These are phyloP conservation scores for Leptinotarsa texana DNA, from an alignment of 1,140 invertebrate species.

Conservation along the genomic window DNA sequence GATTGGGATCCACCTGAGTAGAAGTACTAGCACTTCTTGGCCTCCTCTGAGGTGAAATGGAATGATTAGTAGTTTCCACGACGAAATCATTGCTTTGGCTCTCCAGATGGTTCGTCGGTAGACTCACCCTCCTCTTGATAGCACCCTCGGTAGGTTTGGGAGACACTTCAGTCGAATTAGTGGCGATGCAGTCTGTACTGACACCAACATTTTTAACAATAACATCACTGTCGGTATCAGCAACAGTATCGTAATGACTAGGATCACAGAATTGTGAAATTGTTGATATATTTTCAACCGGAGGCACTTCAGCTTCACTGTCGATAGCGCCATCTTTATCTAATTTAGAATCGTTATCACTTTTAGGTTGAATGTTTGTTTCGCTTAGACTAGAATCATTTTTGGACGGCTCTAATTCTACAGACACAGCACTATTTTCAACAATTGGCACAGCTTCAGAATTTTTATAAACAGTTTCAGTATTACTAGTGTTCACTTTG, in stretches of 20 bases:
- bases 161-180: slow-evolving; percentile 10
- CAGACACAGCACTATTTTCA: slow-evolving; percentile 55
- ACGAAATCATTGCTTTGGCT: slow-evolving; percentile 40
- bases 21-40: slow-evolving; percentile 76
- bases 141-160: slow-evolving; percentile 55
- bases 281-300: slow-evolving; percentile 68
- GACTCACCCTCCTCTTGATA: slow-evolving; percentile 62
- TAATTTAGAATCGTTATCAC: slow-evolving; percentile 49
- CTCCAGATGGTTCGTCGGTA: slow-evolving; percentile 65
- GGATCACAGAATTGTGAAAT: slow-evolving; percentile 75
- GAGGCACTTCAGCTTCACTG: slow-evolving; percentile 60
- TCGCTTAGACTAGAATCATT: slow-evolving; percentile 62
- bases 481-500: slow-evolving; percentile 40
- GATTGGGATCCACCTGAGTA: slow-evolving; percentile 78
- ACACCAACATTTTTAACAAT: slow-evolving; percentile 58
- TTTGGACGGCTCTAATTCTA: slow-evolving; percentile 65
- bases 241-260: slow-evolving; percentile 55
- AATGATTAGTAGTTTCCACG: slow-evolving; percentile 48
- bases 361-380: slow-evolving; percentile 41
- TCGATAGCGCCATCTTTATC: slow-evolving; percentile 52
- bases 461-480: slow-evolving; percentile 42
- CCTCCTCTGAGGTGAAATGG: slow-evolving; percentile 65
- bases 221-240: slow-evolving; percentile 46
- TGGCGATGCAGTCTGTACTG: slow-evolving; percentile 44
- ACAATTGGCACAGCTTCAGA: slow-evolving; percentile 54